Evolutionary conservation across 2,888 invertebrate species (phyloP), one percentile per base, ranked within the genome.

Genomic region (Autographa pulchrina): DNA sequence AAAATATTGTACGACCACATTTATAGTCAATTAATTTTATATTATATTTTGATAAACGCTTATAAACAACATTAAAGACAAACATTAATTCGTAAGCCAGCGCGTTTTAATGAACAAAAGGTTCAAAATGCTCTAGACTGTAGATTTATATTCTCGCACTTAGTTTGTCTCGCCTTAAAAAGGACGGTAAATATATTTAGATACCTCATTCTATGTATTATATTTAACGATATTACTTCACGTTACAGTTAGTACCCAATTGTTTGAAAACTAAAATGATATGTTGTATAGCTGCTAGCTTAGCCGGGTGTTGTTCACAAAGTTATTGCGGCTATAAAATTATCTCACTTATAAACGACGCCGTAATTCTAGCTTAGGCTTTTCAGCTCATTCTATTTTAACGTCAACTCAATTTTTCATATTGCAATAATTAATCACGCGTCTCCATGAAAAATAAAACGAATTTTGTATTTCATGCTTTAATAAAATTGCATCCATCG

Each of bases 241-340:
- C 56, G 48, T 67, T 75, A 72, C 75, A 67, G 58, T 65, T 72
- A 60, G 68, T 69, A 68, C 58, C 52, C 65, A 72, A 79, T 73
- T 75, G 73, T 82, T 80, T 63, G 67, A 63, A 82, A 75, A 82
- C 82, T 75, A 70, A 66, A 75, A 73, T 82, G 58, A 71, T 75
- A 71, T 72, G 54, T 79, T 59, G 62, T 73, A 41, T 63, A 59
- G 68, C 68, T 75, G 69, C 70, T 79, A 48, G 68, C 41, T 66
- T 65, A 65, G 62, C 31, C 35, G 52, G 35, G 32, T 78, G 70
- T 64, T 68, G 16, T 65, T 82, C 72, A 58, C 68, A 63, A 71
- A 72, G 62, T 72, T 68, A 69, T 77, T 61, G 65, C 16, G 16
- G 52, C 35, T 62, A 61, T 70, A 65, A 75, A 75, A 71, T 62